A percentile compares a stretch with the other conserved stretches of the same genome.
Conservation (phyloP, 2,888 invertebrate genomes). For the Pyrrhia umbra region DNA sequence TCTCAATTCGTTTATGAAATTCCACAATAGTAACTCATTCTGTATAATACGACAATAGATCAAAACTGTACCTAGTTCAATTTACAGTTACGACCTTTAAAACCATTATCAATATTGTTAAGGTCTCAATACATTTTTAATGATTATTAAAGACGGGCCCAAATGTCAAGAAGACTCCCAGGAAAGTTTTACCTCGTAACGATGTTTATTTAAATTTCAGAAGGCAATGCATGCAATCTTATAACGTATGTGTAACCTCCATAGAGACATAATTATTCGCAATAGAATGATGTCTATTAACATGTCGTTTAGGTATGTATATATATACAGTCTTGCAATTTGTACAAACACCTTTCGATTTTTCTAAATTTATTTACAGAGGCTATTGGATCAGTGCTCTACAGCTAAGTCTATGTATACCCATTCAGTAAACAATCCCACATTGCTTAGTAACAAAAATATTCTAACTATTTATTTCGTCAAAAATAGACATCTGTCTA, state of each 20-base stretch:
- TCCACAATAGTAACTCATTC: too few relatives aligned
- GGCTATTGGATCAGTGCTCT: conserved; percentile 77
- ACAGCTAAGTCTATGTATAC: conserved; percentile 79
- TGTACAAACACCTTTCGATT: conserved; percentile 83
- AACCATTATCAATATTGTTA: background rate
- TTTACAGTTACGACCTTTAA: background rate
- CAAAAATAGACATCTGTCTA: conserved; percentile 87
- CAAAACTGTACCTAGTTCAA: background rate
- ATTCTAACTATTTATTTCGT: conserved; percentile 83
- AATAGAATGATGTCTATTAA: conserved; percentile 44
- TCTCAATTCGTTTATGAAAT: too few relatives aligned
- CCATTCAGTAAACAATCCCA: conserved; percentile 86
- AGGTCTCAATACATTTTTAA: background rate
- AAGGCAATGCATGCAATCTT: conserved; percentile 25
- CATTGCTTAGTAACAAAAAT: conserved; percentile 87
- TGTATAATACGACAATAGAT: too few relatives aligned
- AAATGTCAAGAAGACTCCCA: conserved; percentile 19
- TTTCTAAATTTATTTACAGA: conserved; percentile 80
- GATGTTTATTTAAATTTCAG: conserved; percentile 9
- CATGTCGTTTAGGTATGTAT: conserved; percentile 65
- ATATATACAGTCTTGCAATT: conserved; percentile 86
- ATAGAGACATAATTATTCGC: conserved; percentile 52
- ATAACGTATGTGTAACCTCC: conserved; percentile 20
- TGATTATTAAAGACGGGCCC: conserved; percentile 5
- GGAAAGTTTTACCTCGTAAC: conserved; percentile 1